A percentile compares a stretch with the other conserved stretches of the same genome.
Evolutionary conservation across 1,140 invertebrate genomes (phyloP).

Genomic region (Aphaenogaster floridana): DNA sequence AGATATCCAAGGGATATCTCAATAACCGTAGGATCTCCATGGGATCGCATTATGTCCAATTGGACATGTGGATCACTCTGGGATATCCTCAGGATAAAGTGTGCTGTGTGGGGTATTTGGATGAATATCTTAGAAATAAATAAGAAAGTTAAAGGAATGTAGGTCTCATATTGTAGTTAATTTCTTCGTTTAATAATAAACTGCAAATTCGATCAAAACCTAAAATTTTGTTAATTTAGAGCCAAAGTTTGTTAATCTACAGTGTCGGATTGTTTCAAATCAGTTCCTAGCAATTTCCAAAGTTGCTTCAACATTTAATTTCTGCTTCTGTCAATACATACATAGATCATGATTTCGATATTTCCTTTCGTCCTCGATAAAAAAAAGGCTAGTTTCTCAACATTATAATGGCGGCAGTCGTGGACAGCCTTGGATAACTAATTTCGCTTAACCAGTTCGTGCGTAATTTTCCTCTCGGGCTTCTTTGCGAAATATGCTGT

Average conservation of each 20-base stretch:
- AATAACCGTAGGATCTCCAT: too few relatives aligned
- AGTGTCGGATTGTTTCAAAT: background rate
- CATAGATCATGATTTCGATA: background rate
- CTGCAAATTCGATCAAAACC: background rate
- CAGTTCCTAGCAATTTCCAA: background rate
- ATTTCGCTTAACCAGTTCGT: constrained; percentile 31
- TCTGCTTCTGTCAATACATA: background rate
- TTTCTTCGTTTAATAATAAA: background rate
- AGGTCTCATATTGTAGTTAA: background rate
- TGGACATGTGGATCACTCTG: too few relatives aligned
- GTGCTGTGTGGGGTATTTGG: background rate
- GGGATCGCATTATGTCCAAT: too few relatives aligned
- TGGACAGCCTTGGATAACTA: constrained; percentile 4
- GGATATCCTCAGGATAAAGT: too few relatives aligned
- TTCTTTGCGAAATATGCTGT: constrained; percentile 29
- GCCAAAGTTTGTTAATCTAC: background rate
- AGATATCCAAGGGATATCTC: too few relatives aligned
- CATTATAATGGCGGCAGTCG: background rate
- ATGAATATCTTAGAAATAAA: background rate
- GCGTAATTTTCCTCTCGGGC: constrained; percentile 17
- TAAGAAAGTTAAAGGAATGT: background rate
- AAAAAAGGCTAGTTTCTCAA: constrained; percentile 21
- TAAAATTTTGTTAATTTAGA: background rate
- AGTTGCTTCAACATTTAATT: background rate
- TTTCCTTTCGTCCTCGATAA: constrained; percentile 17